These are phyloP conservation scores for Rhombomys opimus DNA, from an alignment of 2,113 vertebrate genomes.

Conservation along the genomic window DNA sequence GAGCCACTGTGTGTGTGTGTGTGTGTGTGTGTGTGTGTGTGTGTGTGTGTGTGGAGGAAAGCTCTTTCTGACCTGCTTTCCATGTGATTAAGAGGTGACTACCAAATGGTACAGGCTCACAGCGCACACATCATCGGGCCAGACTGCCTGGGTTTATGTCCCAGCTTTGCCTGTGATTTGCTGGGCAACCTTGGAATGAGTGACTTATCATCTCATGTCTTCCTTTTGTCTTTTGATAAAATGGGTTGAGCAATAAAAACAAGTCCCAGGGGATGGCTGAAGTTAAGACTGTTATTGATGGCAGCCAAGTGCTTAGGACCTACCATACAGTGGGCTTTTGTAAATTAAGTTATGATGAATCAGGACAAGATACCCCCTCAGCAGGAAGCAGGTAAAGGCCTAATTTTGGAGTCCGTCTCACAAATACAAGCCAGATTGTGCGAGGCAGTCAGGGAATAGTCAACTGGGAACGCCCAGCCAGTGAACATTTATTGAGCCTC, in stretches of 20 bases:
- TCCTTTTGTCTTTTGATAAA: background rate
- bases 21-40: no score
- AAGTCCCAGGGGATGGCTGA: background rate
- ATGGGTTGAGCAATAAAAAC: background rate
- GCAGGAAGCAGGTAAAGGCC: background rate
- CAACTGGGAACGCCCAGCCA: background rate
- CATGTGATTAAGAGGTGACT: background rate
- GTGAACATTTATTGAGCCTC: background rate
- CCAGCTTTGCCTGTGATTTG: background rate
- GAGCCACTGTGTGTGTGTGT: background rate
- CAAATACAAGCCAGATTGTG: background rate
- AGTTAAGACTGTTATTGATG: background rate
- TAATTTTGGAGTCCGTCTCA: background rate
- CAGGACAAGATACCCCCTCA: background rate
- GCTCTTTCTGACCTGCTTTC: background rate
- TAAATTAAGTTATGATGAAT: background rate
- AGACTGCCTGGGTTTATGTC: background rate
- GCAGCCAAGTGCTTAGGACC: background rate
- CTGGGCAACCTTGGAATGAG: constrained; percentile 20
- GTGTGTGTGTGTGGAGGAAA: background rate
- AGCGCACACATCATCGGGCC: background rate
- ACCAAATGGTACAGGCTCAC: background rate
- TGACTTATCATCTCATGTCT: background rate
- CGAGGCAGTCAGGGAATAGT: background rate
- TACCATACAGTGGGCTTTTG: background rate